Evolutionary conservation across 2,888 invertebrate species (phyloP), one percentile per base, ranked within the genome.

Genomic region (Tipula helvola): DNA sequence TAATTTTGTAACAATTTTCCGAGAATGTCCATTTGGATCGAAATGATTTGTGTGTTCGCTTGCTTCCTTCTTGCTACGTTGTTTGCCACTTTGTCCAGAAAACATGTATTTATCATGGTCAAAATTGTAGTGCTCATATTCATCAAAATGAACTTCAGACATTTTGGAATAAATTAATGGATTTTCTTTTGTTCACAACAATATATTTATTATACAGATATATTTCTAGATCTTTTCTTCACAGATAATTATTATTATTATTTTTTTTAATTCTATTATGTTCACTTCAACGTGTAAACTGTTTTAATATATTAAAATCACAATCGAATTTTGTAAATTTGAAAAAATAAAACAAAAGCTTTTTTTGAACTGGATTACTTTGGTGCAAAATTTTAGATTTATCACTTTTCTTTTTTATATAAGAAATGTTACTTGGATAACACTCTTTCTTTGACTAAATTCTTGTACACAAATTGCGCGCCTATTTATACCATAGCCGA

Each of bases 121-220:
- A 92, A 96, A 98, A 92, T 98, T 98, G 93, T 97, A 98, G 91
- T 97, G 96, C 90, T 98, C 98, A 94, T 97, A 97, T 90, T 97
- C 95, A 92, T 98, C 97, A 91, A 96, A 95, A 92, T 96, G 95
- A 89, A 93, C 93, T 92, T 96, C 96, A 90, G 96, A 96, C 97
- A 97, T 96, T 91, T 92, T 94, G 92, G 87, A 39, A 47, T 87
- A 44, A 47, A 86, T 52, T 57, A 8, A 28, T 90, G 89, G 87
- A 87, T 87, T 86, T 86, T 86, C 86, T 88, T 71, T 88, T 87
- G 86, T 85, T 86, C 42, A 42, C 18, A 85, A 85, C 36, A 85
- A 42, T 13, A 28, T 28, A 28, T 28, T 12, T 0, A 2, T 36
- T n/a, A 36, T 84, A 16, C 13, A 36, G 39, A 41, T 39, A 41